phyloP scores from a whole-genome alignment of 92 coral and sea anemone genomes.

The Epizoanthus rinbou region DNA sequence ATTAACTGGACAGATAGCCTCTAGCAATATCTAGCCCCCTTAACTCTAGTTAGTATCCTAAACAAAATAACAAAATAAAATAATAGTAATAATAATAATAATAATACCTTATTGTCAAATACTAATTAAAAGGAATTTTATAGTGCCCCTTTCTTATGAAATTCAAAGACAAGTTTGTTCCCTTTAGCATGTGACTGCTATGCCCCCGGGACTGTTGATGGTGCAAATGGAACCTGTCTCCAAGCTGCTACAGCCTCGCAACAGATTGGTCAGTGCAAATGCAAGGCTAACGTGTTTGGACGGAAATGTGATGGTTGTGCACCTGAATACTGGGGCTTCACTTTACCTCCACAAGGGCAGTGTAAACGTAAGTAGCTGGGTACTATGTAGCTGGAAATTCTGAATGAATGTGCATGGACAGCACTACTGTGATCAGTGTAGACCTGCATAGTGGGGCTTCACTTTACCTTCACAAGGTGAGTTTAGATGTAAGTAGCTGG shows the following conservation, averaged over 20 bases:
- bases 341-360: conserved; percentile 74
- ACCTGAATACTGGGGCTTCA: conserved; percentile 90
- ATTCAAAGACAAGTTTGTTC: not conserved
- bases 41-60: too few species aligned
- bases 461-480: conserved; percentile 75
- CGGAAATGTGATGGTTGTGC: conserved; percentile 79
- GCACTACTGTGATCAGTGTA: conserved; percentile 78
- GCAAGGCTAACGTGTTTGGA: conserved; percentile 86
- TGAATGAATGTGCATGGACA: conserved; percentile 68
- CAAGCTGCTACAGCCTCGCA: conserved; percentile 57
- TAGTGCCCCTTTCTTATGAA: not conserved
- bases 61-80: too few species aligned
- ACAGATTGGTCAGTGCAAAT: conserved; percentile 76
- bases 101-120: too few species aligned
- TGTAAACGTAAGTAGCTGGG: conserved; percentile 56
- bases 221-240: conserved; percentile 63
- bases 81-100: too few species aligned
- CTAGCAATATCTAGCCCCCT: too few species aligned
- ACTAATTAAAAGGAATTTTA: too few species aligned
- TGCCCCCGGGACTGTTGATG: conserved; percentile 76
- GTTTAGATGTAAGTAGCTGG: conserved; percentile 58
- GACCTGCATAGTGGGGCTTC: conserved; percentile 88
- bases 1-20: not conserved
- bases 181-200: conserved; percentile 82
- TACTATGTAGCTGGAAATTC: too few species aligned